phyloP scores from a whole-genome alignment of 2,888 invertebrate genomes.

The Neoitamus cyanurus region DNA sequence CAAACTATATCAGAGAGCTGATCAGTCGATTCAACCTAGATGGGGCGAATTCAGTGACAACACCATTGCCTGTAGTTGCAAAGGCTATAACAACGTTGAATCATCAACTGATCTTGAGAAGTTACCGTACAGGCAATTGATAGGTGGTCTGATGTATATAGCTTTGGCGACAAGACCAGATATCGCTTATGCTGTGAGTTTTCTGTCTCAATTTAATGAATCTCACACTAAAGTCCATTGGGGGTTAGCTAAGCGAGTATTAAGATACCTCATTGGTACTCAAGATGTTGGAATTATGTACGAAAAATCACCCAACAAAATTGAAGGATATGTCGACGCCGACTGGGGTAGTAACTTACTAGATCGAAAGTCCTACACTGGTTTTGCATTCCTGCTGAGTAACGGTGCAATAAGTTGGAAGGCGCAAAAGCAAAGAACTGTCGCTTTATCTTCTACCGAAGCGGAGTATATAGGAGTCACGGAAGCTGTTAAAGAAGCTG shows the following conservation, averaged over 20 bases:
- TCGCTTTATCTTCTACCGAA: neutral
- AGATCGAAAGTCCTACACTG: neutral
- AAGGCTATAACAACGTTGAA: neutral
- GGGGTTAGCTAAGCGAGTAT: constrained; percentile 57
- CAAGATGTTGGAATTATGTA: neutral
- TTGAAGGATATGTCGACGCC: neutral
- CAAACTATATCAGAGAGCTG: neutral
- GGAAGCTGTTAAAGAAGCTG: neutral
- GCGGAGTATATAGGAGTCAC: neutral
- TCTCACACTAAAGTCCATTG: constrained; percentile 54
- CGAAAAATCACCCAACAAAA: neutral
- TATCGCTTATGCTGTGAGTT: constrained; percentile 50
- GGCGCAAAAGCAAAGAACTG: neutral
- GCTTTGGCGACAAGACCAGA: constrained; percentile 10
- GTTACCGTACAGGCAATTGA: constrained; percentile 47
- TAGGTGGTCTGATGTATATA: constrained; percentile 47
- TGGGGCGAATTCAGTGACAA: neutral
- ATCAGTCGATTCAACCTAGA: neutral
- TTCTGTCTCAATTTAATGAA: constrained; percentile 53
- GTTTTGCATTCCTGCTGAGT: neutral
- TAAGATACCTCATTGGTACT: neutral
- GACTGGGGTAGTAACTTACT: neutral
- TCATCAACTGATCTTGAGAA: neutral
- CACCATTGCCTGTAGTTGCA: neutral
- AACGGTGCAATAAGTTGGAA: neutral